phyloP scores from a whole-genome alignment of 2,888 invertebrate genomes.

The Erannis defoliaria region DNA sequence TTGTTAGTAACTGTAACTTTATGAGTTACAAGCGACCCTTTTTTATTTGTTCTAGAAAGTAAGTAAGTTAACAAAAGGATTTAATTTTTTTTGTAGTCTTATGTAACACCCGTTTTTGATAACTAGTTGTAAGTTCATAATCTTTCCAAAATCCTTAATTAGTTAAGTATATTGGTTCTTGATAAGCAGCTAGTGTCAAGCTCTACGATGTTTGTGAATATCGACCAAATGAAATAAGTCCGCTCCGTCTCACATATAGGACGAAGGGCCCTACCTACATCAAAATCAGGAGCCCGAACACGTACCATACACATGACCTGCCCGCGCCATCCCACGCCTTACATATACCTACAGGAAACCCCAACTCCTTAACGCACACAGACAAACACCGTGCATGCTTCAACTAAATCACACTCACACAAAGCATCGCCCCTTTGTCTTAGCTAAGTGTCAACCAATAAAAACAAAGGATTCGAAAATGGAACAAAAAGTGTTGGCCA shows the following conservation, averaged over 20 bases:
- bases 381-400: constrained; percentile 51
- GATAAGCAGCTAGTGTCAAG: constrained; percentile 8
- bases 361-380: constrained; percentile 82
- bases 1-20: no score
- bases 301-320: constrained; percentile 70
- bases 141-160: neutral
- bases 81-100: no score
- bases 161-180: neutral
- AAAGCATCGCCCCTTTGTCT: constrained; percentile 83
- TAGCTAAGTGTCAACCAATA: constrained; percentile 87
- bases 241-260: constrained; percentile 66
- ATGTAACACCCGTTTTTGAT: no score
- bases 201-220: constrained; percentile 35
- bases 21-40: no score
- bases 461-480: constrained; percentile 86
- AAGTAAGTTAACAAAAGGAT: no score
- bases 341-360: constrained; percentile 64
- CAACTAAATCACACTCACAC: constrained; percentile 77
- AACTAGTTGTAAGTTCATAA: no score
- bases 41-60: no score
- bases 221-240: constrained; percentile 60
- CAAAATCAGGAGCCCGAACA: constrained; percentile 79
- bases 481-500: constrained; percentile 85
- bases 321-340: constrained; percentile 64
- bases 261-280: constrained; percentile 76